Evolutionary conservation across 2,113 vertebrate species (phyloP), one percentile per base, ranked within the genome.

Genomic region (Chrysemys picta): DNA sequence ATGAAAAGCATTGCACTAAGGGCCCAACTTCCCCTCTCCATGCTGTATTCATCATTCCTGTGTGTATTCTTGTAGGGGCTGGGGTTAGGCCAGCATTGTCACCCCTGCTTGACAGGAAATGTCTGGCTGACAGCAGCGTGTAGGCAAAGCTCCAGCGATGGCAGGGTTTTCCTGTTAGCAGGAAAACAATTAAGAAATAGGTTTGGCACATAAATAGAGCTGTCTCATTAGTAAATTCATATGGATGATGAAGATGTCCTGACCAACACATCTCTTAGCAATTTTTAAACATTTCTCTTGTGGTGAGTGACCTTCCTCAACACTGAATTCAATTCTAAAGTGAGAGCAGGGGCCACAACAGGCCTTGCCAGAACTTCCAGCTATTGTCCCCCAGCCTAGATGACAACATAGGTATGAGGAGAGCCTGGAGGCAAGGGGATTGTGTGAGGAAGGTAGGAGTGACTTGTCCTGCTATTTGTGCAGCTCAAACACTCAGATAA

Each of bases 381-480:
- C 35, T 4, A 0, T 8, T 3, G 2, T 75, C 53, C 31, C 5
- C 27, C 84, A 31, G 89, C 19, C 17, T 12, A 45, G 12, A 83
- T 65, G 10, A 47, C 7, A 29, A n/a, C 4, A 2, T 2, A 8
- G 10, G 1, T 0, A 24, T 82, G 3, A 50, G 25, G 65, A 38
- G n/a, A 38, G 19, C n/a, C 17, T 72, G 65, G 21, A 89, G 11
- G 35, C 14, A 42, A 78, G 22, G 14, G 52, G 49, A 4, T 1
- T 92, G 88, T 12, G 1, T 0, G 0, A 6, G 29, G 52, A n/a
- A 3, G 54, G 35, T 50, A 53, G 42, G 56, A 81, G 35, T n/a
- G 0, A 19, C 6, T 62, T 62, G 84, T 31, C 9, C 0, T 54
- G 1, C 17, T 78, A 49, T 5, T 5, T 69, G 2, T 29, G 82